Evolutionary conservation across 1,140 invertebrate species (phyloP).

Genomic region (Coptotermes formosanus): DNA sequence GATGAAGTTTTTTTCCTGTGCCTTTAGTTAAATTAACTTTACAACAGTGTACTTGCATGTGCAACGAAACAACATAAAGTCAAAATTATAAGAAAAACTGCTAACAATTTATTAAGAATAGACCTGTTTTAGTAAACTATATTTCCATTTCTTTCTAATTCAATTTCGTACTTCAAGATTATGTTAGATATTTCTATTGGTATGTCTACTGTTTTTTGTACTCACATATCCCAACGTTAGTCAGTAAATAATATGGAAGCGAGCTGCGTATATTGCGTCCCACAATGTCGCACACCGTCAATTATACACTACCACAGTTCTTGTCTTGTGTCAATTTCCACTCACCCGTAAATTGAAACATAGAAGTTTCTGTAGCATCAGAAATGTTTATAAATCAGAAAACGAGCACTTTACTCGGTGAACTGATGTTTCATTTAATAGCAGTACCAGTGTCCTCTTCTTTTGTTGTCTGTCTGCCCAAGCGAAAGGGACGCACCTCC

Average conservation of each 20-base stretch:
- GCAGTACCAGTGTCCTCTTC: background rate
- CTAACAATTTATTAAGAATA: too few relatives aligned
- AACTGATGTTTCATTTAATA: background rate
- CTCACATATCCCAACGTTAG: background rate
- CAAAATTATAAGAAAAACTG: too few relatives aligned
- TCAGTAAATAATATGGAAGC: background rate
- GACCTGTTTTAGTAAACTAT: too few relatives aligned
- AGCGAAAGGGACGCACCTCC: background rate
- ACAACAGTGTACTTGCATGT: too few relatives aligned
- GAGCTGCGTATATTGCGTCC: background rate
- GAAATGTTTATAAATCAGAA: background rate
- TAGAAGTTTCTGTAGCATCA: background rate
- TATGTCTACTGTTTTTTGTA: background rate
- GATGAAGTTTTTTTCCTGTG: too few relatives aligned
- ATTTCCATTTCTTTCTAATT: too few relatives aligned
- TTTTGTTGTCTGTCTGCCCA: background rate
- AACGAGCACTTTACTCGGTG: background rate
- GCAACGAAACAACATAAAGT: too few relatives aligned
- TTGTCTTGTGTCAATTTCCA: conserved; percentile 6
- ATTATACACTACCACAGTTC: background rate
- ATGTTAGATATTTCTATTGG: too few relatives aligned
- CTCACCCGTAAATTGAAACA: conserved; percentile 5
- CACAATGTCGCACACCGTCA: background rate
- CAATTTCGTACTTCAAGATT: too few relatives aligned
- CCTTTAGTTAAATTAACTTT: too few relatives aligned